Evolutionary conservation across 2,113 vertebrate species (phyloP).

Genomic region (Microtus pennsylvanicus): DNA sequence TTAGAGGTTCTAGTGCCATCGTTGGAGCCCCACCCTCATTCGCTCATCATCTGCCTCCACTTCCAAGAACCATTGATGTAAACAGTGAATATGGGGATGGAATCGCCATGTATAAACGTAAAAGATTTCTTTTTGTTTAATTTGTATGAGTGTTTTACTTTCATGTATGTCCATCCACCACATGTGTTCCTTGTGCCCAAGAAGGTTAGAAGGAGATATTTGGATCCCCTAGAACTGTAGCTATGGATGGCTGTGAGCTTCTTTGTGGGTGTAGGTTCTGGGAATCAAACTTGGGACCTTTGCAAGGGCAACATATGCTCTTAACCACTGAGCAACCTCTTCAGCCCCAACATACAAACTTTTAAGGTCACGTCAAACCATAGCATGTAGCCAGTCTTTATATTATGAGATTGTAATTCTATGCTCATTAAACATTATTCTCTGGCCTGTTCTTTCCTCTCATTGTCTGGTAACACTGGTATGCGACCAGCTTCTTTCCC

Average conservation of each 20-base stretch:
- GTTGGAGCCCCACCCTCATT: neutral
- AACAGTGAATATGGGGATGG: too few relatives aligned
- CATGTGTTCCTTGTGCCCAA: neutral
- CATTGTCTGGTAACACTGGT: neutral
- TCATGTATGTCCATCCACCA: neutral
- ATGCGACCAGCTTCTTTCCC: neutral
- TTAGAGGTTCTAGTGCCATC: neutral
- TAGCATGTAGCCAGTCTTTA: neutral
- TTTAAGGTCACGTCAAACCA: neutral
- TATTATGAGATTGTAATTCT: neutral
- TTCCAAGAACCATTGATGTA: neutral
- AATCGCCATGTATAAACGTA: neutral
- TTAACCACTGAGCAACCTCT: neutral
- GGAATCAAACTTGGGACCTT: too few relatives aligned
- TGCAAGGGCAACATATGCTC: neutral
- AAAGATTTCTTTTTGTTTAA: neutral
- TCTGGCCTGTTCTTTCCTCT: neutral
- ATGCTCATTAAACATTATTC: neutral
- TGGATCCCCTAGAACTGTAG: neutral
- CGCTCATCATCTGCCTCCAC: neutral
- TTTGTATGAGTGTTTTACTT: neutral
- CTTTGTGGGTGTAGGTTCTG: neutral
- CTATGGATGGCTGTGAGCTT: neutral
- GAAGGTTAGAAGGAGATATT: neutral
- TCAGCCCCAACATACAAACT: neutral